Evolutionary conservation across 2,113 vertebrate species (phyloP).

Genomic region (Naja naja): DNA sequence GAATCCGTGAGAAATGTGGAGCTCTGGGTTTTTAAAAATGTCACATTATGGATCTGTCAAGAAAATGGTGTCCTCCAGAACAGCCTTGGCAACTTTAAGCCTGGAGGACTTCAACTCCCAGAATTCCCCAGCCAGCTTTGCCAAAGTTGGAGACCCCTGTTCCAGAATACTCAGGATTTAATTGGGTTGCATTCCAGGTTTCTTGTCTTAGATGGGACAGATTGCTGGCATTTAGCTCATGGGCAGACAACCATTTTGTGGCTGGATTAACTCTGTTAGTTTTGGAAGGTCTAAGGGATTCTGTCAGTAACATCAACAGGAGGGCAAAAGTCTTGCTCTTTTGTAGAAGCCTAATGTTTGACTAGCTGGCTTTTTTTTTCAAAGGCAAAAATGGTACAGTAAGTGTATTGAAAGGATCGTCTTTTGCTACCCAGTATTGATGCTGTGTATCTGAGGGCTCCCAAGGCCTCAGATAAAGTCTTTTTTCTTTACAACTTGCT

Average conservation of each 20-base stretch:
- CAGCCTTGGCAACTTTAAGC: no score
- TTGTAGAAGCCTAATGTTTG: neutral
- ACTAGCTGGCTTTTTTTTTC: neutral
- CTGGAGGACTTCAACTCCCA: no score
- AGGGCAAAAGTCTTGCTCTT: neutral
- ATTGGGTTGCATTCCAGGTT: neutral
- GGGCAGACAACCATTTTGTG: neutral
- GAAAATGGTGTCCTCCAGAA: neutral
- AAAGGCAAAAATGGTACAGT: neutral
- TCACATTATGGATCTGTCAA: neutral
- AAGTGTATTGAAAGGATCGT: neutral
- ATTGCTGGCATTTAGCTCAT: neutral
- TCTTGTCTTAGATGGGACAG: neutral
- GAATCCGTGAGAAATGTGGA: neutral
- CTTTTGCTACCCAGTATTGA: neutral
- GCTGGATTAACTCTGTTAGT: neutral
- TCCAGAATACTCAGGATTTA: neutral
- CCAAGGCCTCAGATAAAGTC: neutral
- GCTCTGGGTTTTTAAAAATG: neutral
- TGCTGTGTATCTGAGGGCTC: neutral
- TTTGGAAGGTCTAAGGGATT: neutral
- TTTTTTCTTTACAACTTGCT: neutral
- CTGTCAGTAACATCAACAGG: neutral
- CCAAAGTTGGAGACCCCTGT: no score
- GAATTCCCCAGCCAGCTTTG: no score